Conservation (phyloP, 2,113 vertebrate genomes). For the Elephantulus edwardii region DNA sequence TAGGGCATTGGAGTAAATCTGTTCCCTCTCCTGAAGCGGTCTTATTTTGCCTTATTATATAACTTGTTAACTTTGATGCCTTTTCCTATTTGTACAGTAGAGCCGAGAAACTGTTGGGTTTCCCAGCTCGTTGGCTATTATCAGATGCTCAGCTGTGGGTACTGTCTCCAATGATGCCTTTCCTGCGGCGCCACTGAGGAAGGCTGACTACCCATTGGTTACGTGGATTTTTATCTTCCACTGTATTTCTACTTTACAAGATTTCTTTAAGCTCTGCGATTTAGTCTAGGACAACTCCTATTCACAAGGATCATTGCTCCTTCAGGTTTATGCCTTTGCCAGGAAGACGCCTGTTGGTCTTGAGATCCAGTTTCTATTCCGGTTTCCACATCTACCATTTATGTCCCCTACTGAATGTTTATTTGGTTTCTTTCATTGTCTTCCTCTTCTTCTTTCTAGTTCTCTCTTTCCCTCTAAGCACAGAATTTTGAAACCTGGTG, state of each 20-base stretch:
- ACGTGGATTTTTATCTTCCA: constrained; percentile 3
- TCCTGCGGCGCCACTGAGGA: not conserved
- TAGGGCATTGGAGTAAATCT: not conserved
- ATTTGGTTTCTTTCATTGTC: not conserved
- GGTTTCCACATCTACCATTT: not conserved
- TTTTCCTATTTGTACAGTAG: not conserved
- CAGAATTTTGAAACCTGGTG: not conserved
- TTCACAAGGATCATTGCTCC: not conserved
- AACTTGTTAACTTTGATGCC: constrained; percentile 51
- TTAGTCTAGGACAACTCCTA: not conserved
- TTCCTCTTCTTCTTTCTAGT: not conserved
- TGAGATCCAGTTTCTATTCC: not conserved
- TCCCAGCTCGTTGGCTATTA: not conserved
- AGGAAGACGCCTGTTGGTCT: not conserved
- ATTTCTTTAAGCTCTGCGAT: not conserved
- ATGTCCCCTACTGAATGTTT: not conserved
- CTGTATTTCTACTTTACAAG: not conserved
- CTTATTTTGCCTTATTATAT: constrained; percentile 31
- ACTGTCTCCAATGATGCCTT: not conserved
- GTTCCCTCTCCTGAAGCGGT: not conserved
- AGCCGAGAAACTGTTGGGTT: not conserved
- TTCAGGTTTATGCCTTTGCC: not conserved
- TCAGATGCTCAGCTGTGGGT: not conserved
- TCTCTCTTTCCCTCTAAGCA: not conserved
- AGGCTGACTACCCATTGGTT: not conserved